phyloP scores from a whole-genome alignment of 1,140 invertebrate species.

The Formica selysi region DNA sequence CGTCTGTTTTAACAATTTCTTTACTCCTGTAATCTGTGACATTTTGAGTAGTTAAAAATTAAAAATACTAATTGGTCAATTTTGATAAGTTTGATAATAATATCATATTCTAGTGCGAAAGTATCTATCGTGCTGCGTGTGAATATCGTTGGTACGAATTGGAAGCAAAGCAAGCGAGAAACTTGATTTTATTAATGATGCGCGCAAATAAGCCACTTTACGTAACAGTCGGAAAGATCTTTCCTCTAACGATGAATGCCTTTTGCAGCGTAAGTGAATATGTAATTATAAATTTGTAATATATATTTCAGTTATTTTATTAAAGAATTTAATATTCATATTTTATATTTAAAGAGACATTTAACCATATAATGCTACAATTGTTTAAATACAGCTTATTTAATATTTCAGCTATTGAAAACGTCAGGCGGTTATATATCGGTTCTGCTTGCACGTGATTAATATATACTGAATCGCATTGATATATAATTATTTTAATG shows the following conservation, averaged over 20 bases:
- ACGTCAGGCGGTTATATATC: constrained; percentile 46
- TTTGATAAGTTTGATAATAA: too few relatives aligned
- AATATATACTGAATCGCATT: background rate
- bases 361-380: background rate
- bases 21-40: too few relatives aligned
- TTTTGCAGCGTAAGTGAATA: constrained; percentile 54
- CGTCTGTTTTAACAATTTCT: too few relatives aligned
- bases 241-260: constrained; percentile 53
- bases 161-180: constrained; percentile 36
- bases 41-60: too few relatives aligned
- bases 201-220: constrained; percentile 44
- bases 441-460: constrained; percentile 38
- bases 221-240: constrained; percentile 61
- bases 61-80: too few relatives aligned
- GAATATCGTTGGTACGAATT: constrained; percentile 44
- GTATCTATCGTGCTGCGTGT: constrained; percentile 19
- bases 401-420: constrained; percentile 54
- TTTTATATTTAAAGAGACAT: background rate
- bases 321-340: constrained; percentile 15
- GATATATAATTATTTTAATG: constrained; percentile 8
- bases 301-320: background rate
- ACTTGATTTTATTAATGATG: constrained; percentile 56
- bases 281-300: background rate
- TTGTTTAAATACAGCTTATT: background rate
- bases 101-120: constrained; percentile 9